Evolutionary conservation across 2,888 invertebrate species (phyloP).

Genomic region (Drosophila buzzatii): DNA sequence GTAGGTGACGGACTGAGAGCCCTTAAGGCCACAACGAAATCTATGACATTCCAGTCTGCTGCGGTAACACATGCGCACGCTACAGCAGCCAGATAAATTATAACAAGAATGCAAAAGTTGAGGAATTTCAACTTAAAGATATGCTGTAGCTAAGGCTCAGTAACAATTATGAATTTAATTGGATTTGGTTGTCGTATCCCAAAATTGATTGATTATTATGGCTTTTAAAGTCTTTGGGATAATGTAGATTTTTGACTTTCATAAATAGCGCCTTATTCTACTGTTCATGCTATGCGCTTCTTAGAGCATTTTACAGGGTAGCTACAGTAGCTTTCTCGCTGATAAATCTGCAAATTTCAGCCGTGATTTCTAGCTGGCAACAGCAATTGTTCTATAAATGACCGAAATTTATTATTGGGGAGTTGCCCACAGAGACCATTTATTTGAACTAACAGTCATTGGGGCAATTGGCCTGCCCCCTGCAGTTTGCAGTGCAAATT

Average conservation of each 20-base stretch:
- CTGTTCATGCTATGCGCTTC: not conserved
- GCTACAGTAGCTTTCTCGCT: not conserved
- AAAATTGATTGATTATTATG: no score
- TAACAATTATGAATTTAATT: not conserved
- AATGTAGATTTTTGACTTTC: not conserved
- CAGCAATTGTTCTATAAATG: constrained; percentile 65
- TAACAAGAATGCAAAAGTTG: not conserved
- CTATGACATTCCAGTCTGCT: constrained; percentile 14
- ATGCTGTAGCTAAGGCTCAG: not conserved
- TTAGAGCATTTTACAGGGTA: not conserved
- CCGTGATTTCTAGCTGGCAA: constrained; percentile 42
- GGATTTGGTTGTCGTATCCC: no score
- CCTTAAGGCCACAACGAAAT: constrained; percentile 49
- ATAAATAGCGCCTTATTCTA: not conserved
- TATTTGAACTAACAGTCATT: constrained; percentile 20
- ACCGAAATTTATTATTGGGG: constrained; percentile 59
- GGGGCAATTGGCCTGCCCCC: constrained; percentile 40
- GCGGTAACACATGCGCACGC: constrained; percentile 14
- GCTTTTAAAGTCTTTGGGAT: not conserved
- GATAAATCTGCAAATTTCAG: constrained; percentile 55
- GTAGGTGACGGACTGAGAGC: constrained; percentile 39
- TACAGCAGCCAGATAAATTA: constrained; percentile 22
- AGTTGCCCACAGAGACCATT: constrained; percentile 47
- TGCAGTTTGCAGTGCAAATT: constrained; percentile 10
- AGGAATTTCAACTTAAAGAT: not conserved